Evolutionary conservation across 2,888 invertebrate species (phyloP), one percentile per base, ranked within the genome.

Genomic region (Diarsia rubi): DNA sequence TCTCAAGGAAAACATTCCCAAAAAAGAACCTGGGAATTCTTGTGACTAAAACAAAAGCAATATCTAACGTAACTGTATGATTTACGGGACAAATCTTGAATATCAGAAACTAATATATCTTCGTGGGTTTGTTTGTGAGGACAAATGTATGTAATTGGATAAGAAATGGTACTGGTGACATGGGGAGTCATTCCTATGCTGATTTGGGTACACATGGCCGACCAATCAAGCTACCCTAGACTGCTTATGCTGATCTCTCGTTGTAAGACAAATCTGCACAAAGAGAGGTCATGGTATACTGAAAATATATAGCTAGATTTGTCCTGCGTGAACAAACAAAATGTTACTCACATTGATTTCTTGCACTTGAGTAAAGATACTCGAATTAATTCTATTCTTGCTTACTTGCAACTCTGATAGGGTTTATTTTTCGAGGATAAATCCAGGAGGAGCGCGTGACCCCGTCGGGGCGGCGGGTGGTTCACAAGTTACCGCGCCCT

Each of bases 101-200:
- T 49, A 52, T 45, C 69, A 72, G 63, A 72, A 72, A 79, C 42
- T 79, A 72, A 79, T 76, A 76, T 72, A 79, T 79, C 63, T 57
- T 24, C 54, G 14, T 57, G 19, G 16, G 21, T 44, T 57, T 79
- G 76, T 76, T 79, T 76, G 79, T 47, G 42, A 21, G 24, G 21
- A 79, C 45, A 57, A 63, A 76, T 47, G 1, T 27, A 49, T 47
- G 62, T 79, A 54, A 76, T 79, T 76, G 54, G 79, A 76, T 76
- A 72, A 49, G 47, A 31, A 49, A 60, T 60, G 49, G 69, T 60
- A 37, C 24, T 52, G n/a, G 37, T 31, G 42, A 73, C 72, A 72
- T 63, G 73, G 44, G 24, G 54, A 79, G 21, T 71, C 12, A 63
- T 76, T 79, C 24, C 31, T 63, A 79, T 79, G 80, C 63, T 57